A percentile compares a stretch with the other conserved stretches of the same genome.
Evolutionary conservation across 2,113 vertebrate species (phyloP).

Genomic region (Emydocephalus ijimae): DNA sequence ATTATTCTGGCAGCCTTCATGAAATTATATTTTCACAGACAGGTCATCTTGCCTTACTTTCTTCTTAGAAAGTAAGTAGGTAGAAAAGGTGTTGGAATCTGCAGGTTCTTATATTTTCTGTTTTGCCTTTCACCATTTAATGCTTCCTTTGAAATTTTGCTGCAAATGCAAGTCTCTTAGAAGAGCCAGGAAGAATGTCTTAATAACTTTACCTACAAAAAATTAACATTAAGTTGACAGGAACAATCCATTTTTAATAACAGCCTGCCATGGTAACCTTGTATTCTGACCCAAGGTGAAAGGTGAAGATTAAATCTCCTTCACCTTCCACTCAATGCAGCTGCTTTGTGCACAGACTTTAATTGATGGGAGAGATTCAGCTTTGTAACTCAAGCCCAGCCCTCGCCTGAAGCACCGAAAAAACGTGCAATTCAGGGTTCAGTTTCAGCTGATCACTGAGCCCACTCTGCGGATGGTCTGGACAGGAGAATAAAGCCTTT

Average conservation of each 20-base stretch:
- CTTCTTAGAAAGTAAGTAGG: slow-evolving; percentile 10
- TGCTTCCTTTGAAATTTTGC: slow-evolving; percentile 42
- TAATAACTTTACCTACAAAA: slow-evolving; percentile 52
- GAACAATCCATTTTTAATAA: slow-evolving; percentile 68
- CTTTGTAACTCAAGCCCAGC: slow-evolving; percentile 72
- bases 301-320: slow-evolving; percentile 75
- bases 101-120: slow-evolving; percentile 45
- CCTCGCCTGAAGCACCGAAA: slow-evolving; percentile 64
- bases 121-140: slow-evolving; percentile 47
- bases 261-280: slow-evolving; percentile 66
- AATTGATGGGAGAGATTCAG: slow-evolving; percentile 68
- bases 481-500: slow-evolving; percentile 74
- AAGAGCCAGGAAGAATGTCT: slow-evolving; percentile 27
- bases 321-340: slow-evolving; percentile 72
- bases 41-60: neutral
- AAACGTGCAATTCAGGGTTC: slow-evolving; percentile 69
- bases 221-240: slow-evolving; percentile 55
- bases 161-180: slow-evolving; percentile 41
- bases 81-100: slow-evolving; percentile 20
- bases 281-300: slow-evolving; percentile 73
- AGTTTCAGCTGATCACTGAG: slow-evolving; percentile 71
- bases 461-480: slow-evolving; percentile 60
- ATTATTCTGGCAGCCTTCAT: neutral
- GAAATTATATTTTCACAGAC: neutral
- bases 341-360: slow-evolving; percentile 71